Base-by-base conservation (phyloP, 2,113 vertebrate genomes). In the Macroglossus sobrinus region DNA sequence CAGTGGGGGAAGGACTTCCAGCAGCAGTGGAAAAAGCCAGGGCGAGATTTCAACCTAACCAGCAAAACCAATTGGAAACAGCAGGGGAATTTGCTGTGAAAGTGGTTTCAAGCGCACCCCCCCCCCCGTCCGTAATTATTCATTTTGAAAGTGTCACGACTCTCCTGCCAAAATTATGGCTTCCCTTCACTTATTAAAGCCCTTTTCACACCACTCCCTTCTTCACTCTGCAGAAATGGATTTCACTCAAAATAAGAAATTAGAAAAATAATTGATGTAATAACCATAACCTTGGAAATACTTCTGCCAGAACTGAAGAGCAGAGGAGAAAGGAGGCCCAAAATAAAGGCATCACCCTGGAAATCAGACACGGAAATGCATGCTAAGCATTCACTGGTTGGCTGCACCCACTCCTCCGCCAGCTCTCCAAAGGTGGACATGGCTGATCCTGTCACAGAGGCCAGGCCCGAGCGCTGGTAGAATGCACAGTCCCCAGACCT, bases 201-300 rank as follows among this genome's bases (percentile, higher is more conserved):
- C 89, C 84, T 88, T 96, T 61, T 50, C 93, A 79, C 79, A 59
- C 89, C 71, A 88, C 53, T 96, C 97, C 87, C 81, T 96, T 96
- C 94, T 92, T 59, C 10, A 11, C 78, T 12, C 89, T 97, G 89
- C 33, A 93, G 82, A 97, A 94, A 30, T 68, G 94, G 53, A 95
- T 96, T 91, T 90, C 85, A 64, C 96, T 95, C 95, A 85, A 61
- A 96, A 96, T 95, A 64, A 35, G 93, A 94, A 97, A 97, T 76
- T 92, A 85, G 87, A 96, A 96, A 98, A 98, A 98, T 93, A 98
- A 97, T 94, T 96, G 96, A 50, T 94, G 68, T 94, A 96, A 98
- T 96, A 93, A 33, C 76, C 94, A 78, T 89, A 97, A 97, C 97
- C 85, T 97, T 97, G 96, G 97, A 96, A 96, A 96, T 0, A 4